Evolutionary conservation across 2,113 vertebrate species (phyloP), one percentile per base, ranked within the genome.

Genomic region (Carassius gibelio): DNA sequence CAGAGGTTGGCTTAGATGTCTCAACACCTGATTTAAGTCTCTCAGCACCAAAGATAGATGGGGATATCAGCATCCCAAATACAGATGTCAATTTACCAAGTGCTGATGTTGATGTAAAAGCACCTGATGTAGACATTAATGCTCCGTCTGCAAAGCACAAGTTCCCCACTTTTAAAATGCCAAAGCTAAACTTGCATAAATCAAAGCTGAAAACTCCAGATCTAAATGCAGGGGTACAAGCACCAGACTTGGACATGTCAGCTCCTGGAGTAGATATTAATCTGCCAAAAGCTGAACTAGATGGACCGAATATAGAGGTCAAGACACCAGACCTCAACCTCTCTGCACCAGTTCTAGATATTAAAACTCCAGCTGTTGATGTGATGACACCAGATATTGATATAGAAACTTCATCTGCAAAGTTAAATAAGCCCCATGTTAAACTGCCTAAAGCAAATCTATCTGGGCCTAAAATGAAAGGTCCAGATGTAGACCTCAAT

Each of bases 131-230:
- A 62, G 80, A 81, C 26, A 38, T 93, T 80, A 88, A 92, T 72
- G 69, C 88, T 0, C 88, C 89, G 3, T 84, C 91, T 72, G 86
- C 79, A 45, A 92, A 90, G 85, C 6, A 79, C 23, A 90, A 82
- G 30, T 89, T 90, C 59, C 85, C 87, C 23, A 91, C 88, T 11
- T 9, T 92, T 21, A 93, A 92, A 83, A 88, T 86, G 48, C 89
- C 89, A 21, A 91, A 88, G 45, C 55, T 89, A 17, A 50, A 72
- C 14, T 15, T 90, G 2, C 21, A 84, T 84, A 91, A 89, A 72
- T 55, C 75, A 82, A 93, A 93, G 34, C 1, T 88, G 13, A 92
- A 91, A 50, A 21, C 77, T 8, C 89, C 88, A 68, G 86, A 88
- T 48, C 9, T 92, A 45, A 81, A 92, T 84, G 84, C 82, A 85